Conservation (phyloP, 2,888 invertebrate species). For the Pristionchus entomophagus region DNA sequence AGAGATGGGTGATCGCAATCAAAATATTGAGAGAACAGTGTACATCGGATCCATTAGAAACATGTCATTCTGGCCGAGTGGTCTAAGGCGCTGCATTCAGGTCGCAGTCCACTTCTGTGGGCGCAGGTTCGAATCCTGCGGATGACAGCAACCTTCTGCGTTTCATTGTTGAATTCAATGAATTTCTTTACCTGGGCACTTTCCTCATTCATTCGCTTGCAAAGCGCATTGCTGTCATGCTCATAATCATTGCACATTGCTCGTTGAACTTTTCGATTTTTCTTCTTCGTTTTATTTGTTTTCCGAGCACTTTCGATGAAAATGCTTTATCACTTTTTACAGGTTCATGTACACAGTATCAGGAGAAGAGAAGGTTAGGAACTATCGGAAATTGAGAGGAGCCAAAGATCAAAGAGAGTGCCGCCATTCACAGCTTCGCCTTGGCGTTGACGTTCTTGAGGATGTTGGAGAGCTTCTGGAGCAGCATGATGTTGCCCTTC, state of each 20-base stretch:
- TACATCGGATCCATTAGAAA: too few relatives aligned
- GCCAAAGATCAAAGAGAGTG: too few relatives aligned
- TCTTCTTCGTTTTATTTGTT: background rate
- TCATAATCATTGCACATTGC: too few relatives aligned
- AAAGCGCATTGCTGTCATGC: too few relatives aligned
- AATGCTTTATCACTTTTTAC: background rate
- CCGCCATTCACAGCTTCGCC: constrained; percentile 42
- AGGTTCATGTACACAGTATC: background rate
- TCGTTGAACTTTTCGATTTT: background rate
- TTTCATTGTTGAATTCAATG: background rate
- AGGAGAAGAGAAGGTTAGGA: background rate
- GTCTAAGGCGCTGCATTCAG: constrained; percentile 89
- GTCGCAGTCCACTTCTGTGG: constrained; percentile 82
- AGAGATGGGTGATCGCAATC: too few relatives aligned
- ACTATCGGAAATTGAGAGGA: background rate
- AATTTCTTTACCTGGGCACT: background rate
- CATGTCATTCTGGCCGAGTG: constrained; percentile 79
- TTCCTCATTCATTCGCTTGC: background rate
- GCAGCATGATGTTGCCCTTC: constrained; percentile 51
- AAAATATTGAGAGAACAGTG: too few relatives aligned
- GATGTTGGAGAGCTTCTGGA: constrained; percentile 48
- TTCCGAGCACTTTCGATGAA: background rate
- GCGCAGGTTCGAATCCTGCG: constrained; percentile 69
- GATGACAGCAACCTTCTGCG: constrained; percentile 48
- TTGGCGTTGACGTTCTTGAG: constrained; percentile 48